A percentile compares a stretch with the other conserved stretches of the same genome.
Evolutionary conservation across 1,140 invertebrate species (phyloP).

Genomic region (Drosophila chauvacae): DNA sequence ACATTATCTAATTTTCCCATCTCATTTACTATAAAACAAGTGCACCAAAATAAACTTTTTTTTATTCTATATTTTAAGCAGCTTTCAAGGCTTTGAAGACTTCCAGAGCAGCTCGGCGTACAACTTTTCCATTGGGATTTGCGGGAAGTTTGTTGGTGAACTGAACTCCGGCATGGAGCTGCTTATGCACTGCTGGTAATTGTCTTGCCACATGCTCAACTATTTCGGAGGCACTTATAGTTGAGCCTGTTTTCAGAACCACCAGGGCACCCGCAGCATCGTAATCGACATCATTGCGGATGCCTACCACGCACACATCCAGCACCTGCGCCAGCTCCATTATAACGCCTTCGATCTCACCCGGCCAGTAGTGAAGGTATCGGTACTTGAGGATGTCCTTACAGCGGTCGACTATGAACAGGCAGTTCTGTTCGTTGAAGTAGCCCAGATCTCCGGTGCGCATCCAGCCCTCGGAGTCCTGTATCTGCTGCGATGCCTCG

Average conservation of each 20-base stretch:
- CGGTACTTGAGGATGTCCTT: conserved; percentile 91
- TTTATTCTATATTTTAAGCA: too few relatives aligned
- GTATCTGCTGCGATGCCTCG: conserved; percentile 40
- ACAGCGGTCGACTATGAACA: conserved; percentile 89
- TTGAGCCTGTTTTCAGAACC: conserved; percentile 14
- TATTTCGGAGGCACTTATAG: conserved; percentile 20
- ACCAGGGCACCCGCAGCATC: conserved; percentile 64
- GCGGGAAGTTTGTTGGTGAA: neutral
- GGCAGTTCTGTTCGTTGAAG: conserved; percentile 87
- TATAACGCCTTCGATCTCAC: conserved; percentile 61
- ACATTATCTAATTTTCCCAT: too few relatives aligned
- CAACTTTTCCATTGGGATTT: neutral
- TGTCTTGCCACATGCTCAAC: neutral
- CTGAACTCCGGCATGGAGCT: neutral
- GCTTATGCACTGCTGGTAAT: neutral
- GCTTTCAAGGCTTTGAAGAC: too few relatives aligned
- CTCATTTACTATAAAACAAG: too few relatives aligned
- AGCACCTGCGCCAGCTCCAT: conserved; percentile 41
- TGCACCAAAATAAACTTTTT: too few relatives aligned
- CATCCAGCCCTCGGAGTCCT: conserved; percentile 88
- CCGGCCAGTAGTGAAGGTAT: conserved; percentile 72
- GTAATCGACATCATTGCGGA: conserved; percentile 48
- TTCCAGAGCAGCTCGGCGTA: too few relatives aligned
- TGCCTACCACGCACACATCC: conserved; percentile 63
- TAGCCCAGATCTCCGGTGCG: conserved; percentile 90